Evolutionary conservation across 2,113 vertebrate genomes (phyloP).

Genomic region (Xiphophorus maculatus): DNA sequence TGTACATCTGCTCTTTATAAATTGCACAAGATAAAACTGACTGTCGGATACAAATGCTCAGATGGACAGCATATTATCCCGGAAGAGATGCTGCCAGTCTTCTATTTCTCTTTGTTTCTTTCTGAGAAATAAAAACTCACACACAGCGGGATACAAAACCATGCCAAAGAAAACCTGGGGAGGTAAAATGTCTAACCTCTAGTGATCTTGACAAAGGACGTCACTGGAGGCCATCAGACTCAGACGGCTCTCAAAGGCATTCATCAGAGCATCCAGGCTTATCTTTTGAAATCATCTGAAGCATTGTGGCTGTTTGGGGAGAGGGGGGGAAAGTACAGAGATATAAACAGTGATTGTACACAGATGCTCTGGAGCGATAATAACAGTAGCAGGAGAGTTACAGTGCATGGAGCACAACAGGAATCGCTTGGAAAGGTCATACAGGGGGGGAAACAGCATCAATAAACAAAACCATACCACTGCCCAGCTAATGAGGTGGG

Average conservation of each 20-base stretch:
- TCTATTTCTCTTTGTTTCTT: conserved; percentile 27
- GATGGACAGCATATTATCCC: neutral
- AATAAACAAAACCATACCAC: conserved; percentile 16
- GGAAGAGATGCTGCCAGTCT: conserved; percentile 22
- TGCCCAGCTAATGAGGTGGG: conserved; percentile 27
- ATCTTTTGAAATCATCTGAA: conserved; percentile 30
- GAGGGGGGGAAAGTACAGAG: neutral
- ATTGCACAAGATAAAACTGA: conserved; percentile 8
- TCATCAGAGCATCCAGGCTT: conserved; percentile 26
- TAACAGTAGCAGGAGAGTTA: conserved; percentile 10
- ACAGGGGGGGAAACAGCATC: neutral
- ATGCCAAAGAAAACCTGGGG: conserved; percentile 34
- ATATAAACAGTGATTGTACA: conserved; percentile 39
- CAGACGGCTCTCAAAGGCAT: conserved; percentile 53
- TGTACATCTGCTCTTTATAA: neutral
- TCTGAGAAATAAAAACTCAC: conserved; percentile 28
- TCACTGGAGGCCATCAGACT: conserved; percentile 39
- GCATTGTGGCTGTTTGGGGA: conserved; percentile 5
- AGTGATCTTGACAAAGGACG: conserved; percentile 53
- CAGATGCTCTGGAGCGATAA: conserved; percentile 37
- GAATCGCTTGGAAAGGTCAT: conserved; percentile 47
- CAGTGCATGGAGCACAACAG: conserved; percentile 1
- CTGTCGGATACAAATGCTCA: neutral
- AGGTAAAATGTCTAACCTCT: conserved; percentile 45
- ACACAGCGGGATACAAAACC: conserved; percentile 50